Conservation (phyloP, 2,888 invertebrate genomes). For the Tanypteryx hageni region DNA sequence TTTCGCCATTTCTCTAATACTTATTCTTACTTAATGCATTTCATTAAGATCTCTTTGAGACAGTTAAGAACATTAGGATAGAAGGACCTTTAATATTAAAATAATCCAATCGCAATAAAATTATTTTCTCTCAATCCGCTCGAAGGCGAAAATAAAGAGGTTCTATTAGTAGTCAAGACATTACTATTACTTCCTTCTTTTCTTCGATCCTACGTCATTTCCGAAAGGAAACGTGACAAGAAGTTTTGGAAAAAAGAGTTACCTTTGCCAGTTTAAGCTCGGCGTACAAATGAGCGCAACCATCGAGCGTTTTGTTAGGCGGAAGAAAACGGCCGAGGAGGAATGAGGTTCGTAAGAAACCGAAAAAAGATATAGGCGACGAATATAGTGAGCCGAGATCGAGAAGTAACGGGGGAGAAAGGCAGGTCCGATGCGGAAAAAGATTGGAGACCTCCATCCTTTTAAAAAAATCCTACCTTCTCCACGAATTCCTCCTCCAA, state of each 20-base stretch:
- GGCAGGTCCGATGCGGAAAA: no score
- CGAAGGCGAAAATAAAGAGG: neutral
- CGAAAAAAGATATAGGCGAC: neutral
- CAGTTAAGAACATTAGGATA: neutral
- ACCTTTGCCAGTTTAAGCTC: neutral
- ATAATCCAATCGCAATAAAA: neutral
- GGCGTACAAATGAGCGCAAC: neutral
- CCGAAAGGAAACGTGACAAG: neutral
- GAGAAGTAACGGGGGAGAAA: no score
- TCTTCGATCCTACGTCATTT: neutral
- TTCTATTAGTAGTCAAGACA: neutral
- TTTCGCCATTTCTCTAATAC: no score
- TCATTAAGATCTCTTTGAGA: neutral
- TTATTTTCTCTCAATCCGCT: neutral
- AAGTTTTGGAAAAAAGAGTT: neutral
- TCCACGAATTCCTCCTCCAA: no score
- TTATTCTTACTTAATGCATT: neutral
- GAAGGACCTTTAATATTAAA: neutral
- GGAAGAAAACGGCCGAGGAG: neutral
- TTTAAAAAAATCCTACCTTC: no score
- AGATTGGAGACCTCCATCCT: no score
- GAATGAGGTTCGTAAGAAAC: neutral
- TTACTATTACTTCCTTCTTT: neutral
- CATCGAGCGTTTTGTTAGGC: neutral
- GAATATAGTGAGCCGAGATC: neutral